These are phyloP conservation scores for Drosophila emarginata DNA, from an alignment of 2,888 invertebrate genomes.

Conservation along the genomic window DNA sequence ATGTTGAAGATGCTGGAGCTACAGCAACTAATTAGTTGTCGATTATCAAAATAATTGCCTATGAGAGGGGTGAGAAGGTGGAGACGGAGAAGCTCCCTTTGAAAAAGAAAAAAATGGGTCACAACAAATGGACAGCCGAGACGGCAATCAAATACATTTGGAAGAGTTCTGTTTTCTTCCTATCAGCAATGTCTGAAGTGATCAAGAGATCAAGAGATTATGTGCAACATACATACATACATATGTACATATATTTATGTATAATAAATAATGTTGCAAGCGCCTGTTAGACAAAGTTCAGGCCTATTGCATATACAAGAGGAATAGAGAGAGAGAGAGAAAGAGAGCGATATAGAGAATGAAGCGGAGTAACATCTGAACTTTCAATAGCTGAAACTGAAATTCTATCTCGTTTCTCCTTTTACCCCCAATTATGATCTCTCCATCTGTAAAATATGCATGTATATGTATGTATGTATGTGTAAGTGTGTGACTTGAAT, in stretches of 20 bases:
- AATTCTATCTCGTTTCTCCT: slow-evolving; percentile 35
- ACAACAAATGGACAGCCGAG: neutral
- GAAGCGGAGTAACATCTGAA: slow-evolving; percentile 32
- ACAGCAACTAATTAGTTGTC: slow-evolving; percentile 1
- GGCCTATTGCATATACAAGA: neutral
- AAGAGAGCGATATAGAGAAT: neutral
- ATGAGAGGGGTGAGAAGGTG: neutral
- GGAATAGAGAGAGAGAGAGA: neutral
- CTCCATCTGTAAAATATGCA: neutral
- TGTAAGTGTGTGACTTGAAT: neutral
- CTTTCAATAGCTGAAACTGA: slow-evolving; percentile 51
- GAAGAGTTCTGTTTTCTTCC: neutral
- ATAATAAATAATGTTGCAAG: slow-evolving; percentile 13
- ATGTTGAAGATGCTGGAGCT: neutral
- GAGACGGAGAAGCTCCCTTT: neutral
- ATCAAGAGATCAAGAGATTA: slow-evolving; percentile 10
- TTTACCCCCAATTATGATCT: slow-evolving; percentile 7
- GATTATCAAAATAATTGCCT: slow-evolving; percentile 1
- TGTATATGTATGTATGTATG: slow-evolving; percentile 20
- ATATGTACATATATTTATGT: neutral
- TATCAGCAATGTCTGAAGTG: slow-evolving; percentile 1
- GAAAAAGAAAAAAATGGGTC: neutral
- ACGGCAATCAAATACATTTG: neutral
- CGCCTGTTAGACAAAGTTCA: slow-evolving; percentile 11
- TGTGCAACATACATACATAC: neutral